Evolutionary conservation across 2,888 invertebrate genomes (phyloP), one percentile per base, ranked within the genome.

Genomic region (Mesorhabditis spiculigera): DNA sequence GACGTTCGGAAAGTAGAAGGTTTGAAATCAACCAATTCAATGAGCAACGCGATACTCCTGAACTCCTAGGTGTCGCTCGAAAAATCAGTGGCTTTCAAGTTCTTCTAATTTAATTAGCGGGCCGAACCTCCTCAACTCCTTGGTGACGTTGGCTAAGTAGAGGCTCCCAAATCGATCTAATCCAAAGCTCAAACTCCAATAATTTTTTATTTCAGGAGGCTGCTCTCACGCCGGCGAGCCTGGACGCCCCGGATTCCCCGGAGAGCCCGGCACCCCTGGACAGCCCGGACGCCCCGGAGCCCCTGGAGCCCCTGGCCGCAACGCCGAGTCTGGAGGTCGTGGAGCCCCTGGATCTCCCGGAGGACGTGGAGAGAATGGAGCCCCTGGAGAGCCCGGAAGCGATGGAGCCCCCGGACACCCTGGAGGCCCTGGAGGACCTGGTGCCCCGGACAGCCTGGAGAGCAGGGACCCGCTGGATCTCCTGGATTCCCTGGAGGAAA

Each of bases 201-300:
- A 28, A 28, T 28, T 28, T 28, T 28, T 28, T 28, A 28, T 28
- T 28, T 28, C 28, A 28, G 28, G 28, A 28, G 28, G 28, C 28
- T 28, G 28, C 28, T 28, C 28, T 28, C 28, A 76, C 65, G 72
- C 73, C n/a, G 78, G 78, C 69, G 65, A 65, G 13, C 70, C 75
- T 61, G 78, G 78, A 69, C 64, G 62, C 13, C 70, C 76, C 41
- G 76, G 78, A 75, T 63, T 68, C 62, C 69, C 70, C 45, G 78
- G 78, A 68, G 72, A 74, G 58, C 75, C 72, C 65, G 78, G 78
- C 73, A 65, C 64, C 13, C 71, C 75, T 61, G 78, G 78, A 68
- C 50, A 73, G 67, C 69, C 72, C 61, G 78, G 78, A 68, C 67
- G 71, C 16, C 63, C 73, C 62, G 73, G 74, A 64, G 69, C 68